Base-by-base conservation (phyloP, 2,888 invertebrate species). In the Acleris emargana region DNA sequence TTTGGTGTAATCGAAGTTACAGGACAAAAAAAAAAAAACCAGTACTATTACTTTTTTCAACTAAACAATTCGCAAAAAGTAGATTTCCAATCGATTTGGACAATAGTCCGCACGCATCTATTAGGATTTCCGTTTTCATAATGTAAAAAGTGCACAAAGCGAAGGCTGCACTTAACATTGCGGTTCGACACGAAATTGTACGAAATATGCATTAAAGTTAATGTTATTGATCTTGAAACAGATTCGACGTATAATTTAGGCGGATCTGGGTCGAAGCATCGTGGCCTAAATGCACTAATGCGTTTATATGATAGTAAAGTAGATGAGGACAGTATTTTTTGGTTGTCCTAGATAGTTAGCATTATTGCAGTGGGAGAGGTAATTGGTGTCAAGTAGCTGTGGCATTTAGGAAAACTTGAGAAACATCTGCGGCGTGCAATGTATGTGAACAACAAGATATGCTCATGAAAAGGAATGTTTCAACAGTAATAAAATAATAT, bases 181-280 rank as follows among this genome's bases (percentile, higher is more conserved):
- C 20, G 17, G 43, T 43, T 17, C 25, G 25, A 45, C 55, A 64
- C 59, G 32, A 50, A 61, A 55, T 50, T 20, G 45, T 13, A 25
- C 20, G 13, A 32, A 57, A 25, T 42, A 43, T 50, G 59, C 50
- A 55, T 66, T 64, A 60, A 54, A 59, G 55, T 64, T 60, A 67
- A 52, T 67, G 45, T 45, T 53, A 62, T 60, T 47, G 68, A 61
- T 66, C 61, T 66, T 66, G 61, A 61, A 66, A 51, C 64, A 32
- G 60, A 59, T 64, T 58, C 42, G 58, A 38, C 4, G 47, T 50
- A 51, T 61, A 66, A 61, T 61, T 69, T 63, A 68, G 64, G 58
- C 58, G 71, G 71, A 76, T 76, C 76, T 76, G 67, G 76, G 73
- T 69, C 76, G 69, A 67, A 70, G 69, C 69, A 72, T 73, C 69